Conservation (phyloP, 2,113 vertebrate species). For the Marmota flaviventris region DNA sequence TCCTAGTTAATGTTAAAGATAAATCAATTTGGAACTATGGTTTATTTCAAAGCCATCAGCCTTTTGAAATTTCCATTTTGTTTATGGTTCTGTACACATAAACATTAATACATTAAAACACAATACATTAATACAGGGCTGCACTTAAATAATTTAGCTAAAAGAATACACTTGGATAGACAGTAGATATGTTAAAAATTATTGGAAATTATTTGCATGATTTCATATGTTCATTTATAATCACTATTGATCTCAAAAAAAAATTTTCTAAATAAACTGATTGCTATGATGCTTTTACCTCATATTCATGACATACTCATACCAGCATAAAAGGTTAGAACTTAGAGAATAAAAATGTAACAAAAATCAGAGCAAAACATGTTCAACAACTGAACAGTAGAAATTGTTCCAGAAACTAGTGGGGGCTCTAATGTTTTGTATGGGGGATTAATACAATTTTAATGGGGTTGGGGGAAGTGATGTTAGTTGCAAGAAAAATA, state of each 20-base stretch:
- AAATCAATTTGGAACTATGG: background rate
- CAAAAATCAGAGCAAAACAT: background rate
- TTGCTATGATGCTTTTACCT: background rate
- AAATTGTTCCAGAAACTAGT: background rate
- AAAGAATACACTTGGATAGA: background rate
- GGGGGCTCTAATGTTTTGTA: background rate
- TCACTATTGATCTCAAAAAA: background rate
- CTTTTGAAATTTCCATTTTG: background rate
- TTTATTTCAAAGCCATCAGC: background rate
- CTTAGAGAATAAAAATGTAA: conserved; percentile 2
- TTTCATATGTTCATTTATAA: background rate
- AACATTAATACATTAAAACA: background rate
- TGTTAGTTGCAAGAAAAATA: conserved; percentile 24
- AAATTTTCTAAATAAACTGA: background rate
- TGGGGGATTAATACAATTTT: background rate
- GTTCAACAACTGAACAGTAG: background rate
- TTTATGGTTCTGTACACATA: background rate
- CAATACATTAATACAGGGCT: background rate
- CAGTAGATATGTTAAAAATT: background rate
- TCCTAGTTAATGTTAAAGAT: background rate
- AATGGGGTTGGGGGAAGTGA: background rate
- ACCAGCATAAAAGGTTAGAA: background rate
- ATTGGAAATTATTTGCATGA: background rate
- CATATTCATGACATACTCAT: background rate
- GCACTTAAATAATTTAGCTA: background rate